Evolutionary conservation across 2,113 vertebrate species (phyloP), one percentile per base, ranked within the genome.

Genomic region (Melanocharis versteri): DNA sequence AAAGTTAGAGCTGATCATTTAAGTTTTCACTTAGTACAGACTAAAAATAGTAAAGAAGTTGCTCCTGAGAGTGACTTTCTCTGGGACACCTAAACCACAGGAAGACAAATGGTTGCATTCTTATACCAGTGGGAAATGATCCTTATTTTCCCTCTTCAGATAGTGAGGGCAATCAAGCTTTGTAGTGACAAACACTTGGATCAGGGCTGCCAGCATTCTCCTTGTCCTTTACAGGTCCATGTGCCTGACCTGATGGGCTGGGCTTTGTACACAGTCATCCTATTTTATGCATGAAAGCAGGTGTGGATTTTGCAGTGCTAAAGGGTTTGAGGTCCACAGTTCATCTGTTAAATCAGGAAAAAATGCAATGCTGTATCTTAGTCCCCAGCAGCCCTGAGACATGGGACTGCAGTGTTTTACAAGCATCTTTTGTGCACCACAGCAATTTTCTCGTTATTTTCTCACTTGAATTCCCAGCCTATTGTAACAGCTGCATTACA

Each of bases 381-480:
- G 54, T 39, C 35, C 58, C 79, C 80, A 75, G 68, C 66, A 95
- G 54, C 73, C 91, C 35, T 69, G 61, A 72, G 87, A 88, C 1
- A 4, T 6, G 47, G 24, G 33, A 83, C 44, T 91, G 58, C 47
- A 57, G 39, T 56, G 68, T 81, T 96, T 92, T 90, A 90, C 71
- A 89, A 83, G 60, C 40, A 81, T 48, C 90, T 92, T 92, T 61
- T 53, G 42, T 83, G 64, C 56, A 87, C 64, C 51, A 48, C 47
- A 88, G 88, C 80, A 95, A 96, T 92, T 94, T 92, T 50, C 54
- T 93, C 15, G 3, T 47, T 47, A 81, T 90, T 90, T 86, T 85
- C 93, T 90, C 85, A 90, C 88, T 93, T 81, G 56, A 93, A 54
- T 96, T 95, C 51, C 72, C 64, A 92, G 71, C 37, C 83, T 75